Evolutionary conservation across 2,797 vertebrate species (phyloP), one percentile per base, ranked within the genome.

Genomic region (Sparidentex hasta): DNA sequence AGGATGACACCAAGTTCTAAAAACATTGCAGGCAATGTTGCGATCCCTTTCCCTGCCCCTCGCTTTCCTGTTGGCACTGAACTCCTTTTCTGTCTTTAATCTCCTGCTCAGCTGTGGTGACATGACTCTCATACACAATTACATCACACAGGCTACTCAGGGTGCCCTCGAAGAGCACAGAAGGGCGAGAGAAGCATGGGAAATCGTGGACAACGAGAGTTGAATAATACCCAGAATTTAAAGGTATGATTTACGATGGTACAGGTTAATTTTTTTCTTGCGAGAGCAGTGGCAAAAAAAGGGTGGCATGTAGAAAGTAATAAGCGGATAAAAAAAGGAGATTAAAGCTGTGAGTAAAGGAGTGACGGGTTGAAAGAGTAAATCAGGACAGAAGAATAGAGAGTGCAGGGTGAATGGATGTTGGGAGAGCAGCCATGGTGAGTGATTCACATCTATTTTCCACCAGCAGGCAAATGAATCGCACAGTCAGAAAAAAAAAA

Each of bases 361-460:
- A 73, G 21, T 2, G 18, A 56, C 46, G 67, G 69, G 68, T 18
- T 63, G 76, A 76, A 54, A 57, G 55, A 71, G 71, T 71, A 78
- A 90, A 85, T 86, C 73, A 81, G 71, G 71, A 74, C 64, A 76
- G 65, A 74, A 78, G 54, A 74, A 72, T 55, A 47, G 51, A 29
- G 46, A 62, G 65, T 18, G 48, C 38, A 65, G 84, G 78, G 63
- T 84, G 84, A 91, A 86, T 85, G 77, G 86, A 87, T 85, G 81
- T 58, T 82, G 82, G 38, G 85, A 85, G 74, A 78, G 69, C 80
- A 56, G 80, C 81, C 81, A 73, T 44, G 65, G 66, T 88, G 67
- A 86, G 74, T 88, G 87, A 93, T 90, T 88, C 89, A 87, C 75
- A 81, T 90, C 86, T 84, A 89, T 92, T 92, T 92, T 92, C 87